Evolutionary conservation across 2,888 invertebrate species (phyloP), one percentile per base, ranked within the genome.

Genomic region (Sisyra nigra): DNA sequence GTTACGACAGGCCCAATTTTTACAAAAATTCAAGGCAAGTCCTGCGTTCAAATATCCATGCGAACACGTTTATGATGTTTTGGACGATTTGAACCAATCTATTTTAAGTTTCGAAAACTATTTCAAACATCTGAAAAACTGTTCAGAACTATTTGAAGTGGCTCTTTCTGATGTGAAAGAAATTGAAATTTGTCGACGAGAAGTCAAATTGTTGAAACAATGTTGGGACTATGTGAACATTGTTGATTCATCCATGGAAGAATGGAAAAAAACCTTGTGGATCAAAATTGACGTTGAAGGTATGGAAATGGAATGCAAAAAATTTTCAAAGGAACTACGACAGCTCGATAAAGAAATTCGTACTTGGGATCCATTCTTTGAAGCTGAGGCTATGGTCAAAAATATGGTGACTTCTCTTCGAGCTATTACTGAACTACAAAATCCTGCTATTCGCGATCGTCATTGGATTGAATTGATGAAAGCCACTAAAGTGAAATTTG

Each of bases 391-490:
- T 4, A 77, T 76, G 3, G 79, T 94, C 18, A 88, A 86, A 65
- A 94, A 94, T 61, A 80, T 94, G 70, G 75, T 94, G 70, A 91
- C 93, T 0, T 92, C 94, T 0, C 62, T 94, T 48, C 70, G 89
- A 58, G 92, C 93, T 1, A 86, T 96, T 2, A 86, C 88, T 3
- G 93, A 94, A 57, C 66, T 94, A 7, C 93, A 94, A 62, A 94
- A 94, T 64, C 89, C 92, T 1, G 85, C 93, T 0, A 92, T 96
- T 51, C 74, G 87, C 48, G 88, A 91, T 47, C 73, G 94, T 38
- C 94, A 96, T 65, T 96, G 94, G 94, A 69, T 79, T 43, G 89
- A 94, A 58, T 67, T 96, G 14, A 93, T 94, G 88, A 76, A 78
- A 58, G 87, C 88, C 8, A 94, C 93, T 0, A 82, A 89, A 68